phyloP scores from a whole-genome alignment of 2,113 vertebrate species.

The Melanotaenia duboulayi region DNA sequence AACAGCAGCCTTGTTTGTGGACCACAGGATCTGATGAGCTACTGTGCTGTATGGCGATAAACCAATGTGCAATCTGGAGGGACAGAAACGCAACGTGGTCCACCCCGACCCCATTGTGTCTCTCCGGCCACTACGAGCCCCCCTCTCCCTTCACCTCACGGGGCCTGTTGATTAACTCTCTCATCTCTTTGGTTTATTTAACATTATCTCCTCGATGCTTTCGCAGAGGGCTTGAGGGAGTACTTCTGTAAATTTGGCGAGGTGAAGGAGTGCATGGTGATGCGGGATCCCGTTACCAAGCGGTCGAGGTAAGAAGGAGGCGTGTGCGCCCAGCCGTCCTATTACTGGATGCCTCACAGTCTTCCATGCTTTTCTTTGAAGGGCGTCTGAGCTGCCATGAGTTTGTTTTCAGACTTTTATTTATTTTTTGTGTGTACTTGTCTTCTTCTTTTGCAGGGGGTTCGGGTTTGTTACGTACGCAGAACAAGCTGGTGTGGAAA shows the following conservation, averaged over 20 bases:
- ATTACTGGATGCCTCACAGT: constrained; percentile 63
- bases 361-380: constrained; percentile 22
- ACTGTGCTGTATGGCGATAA: constrained; percentile 42
- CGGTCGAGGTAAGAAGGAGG: constrained; percentile 93
- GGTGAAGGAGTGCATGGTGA: constrained; percentile 99
- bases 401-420: constrained; percentile 19
- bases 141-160: constrained; percentile 13
- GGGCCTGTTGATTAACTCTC: constrained; percentile 25
- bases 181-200: background rate
- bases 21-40: constrained; percentile 53
- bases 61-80: constrained; percentile 21
- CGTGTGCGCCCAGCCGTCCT: constrained; percentile 74
- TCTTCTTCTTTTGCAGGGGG: constrained; percentile 80
- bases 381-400: background rate
- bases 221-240: constrained; percentile 93
- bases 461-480: constrained; percentile 97
- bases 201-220: background rate
- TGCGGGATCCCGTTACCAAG: constrained; percentile 98
- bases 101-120: constrained; percentile 68
- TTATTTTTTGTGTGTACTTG: background rate
- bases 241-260: constrained; percentile 98
- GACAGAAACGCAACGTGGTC: constrained; percentile 76
- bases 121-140: constrained; percentile 29
- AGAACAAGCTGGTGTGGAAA: constrained; percentile 96
- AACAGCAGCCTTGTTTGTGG: constrained; percentile 60